These are phyloP conservation scores for Imbricaverruca yamaguchii DNA, from an alignment of 2,888 invertebrate genomes.

Conservation along the genomic window DNA sequence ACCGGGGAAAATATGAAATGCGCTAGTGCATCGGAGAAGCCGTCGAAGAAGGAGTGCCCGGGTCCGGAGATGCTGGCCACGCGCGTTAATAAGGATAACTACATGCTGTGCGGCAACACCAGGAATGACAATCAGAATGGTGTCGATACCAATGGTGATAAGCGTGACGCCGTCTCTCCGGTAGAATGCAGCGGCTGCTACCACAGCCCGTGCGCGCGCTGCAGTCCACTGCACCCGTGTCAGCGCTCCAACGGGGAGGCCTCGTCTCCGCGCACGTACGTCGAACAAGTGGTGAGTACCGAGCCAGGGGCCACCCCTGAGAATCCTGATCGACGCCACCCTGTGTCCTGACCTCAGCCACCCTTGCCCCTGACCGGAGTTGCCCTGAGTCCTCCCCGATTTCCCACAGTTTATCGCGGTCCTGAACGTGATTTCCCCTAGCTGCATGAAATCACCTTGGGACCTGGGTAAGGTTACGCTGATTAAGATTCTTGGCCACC, in stretches of 20 bases:
- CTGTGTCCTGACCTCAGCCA: too few relatives aligned
- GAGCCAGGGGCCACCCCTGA: too few relatives aligned
- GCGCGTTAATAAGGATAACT: constrained; percentile 14
- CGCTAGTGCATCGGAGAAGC: background rate
- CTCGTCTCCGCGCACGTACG: background rate
- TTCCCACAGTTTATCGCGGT: too few relatives aligned
- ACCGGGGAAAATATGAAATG: constrained; percentile 3
- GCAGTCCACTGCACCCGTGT: constrained; percentile 13
- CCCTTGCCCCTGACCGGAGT: too few relatives aligned
- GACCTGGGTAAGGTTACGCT: too few relatives aligned
- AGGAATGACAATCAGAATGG: background rate
- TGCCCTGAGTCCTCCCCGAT: too few relatives aligned
- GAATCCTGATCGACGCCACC: too few relatives aligned
- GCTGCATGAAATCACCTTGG: too few relatives aligned
- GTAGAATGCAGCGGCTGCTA: constrained; percentile 6
- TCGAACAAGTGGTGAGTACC: constrained; percentile 17
- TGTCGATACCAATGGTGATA: background rate
- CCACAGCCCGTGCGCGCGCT: constrained; percentile 13
- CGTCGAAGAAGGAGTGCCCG: background rate
- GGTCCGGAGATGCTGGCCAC: constrained; percentile 5
- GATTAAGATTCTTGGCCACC: too few relatives aligned
- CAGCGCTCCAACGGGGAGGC: background rate
- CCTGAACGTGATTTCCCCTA: too few relatives aligned
- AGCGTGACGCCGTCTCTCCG: background rate
- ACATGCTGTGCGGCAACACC: constrained; percentile 16